Percentiles rank a stretch among this genome's conserved stretches.
Evolutionary conservation across 2,888 invertebrate genomes (phyloP).

Genomic region (Sarcophaga rosellei): DNA sequence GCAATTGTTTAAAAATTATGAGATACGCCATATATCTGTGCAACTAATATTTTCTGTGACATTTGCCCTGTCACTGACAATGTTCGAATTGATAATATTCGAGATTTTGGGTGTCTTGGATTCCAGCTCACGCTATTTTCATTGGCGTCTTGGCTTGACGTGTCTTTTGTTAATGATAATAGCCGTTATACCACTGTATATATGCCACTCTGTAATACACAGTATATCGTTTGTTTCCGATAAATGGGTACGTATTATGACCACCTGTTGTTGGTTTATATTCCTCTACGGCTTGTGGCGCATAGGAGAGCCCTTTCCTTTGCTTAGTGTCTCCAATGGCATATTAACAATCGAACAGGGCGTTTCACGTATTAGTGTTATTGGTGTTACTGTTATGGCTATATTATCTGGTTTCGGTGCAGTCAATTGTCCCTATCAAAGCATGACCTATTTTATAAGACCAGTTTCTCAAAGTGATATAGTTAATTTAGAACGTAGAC

Average conservation of each 20-base stretch:
- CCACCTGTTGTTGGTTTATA: conserved; percentile 92
- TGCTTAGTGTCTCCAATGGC: conserved; percentile 97
- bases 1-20: conserved; percentile 97
- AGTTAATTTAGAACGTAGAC: conserved; percentile 91
- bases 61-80: conserved; percentile 97
- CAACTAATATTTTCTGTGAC: conserved; percentile 98
- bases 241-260: conserved; percentile 89
- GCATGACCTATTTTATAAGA: conserved; percentile 98
- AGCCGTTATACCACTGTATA: conserved; percentile 97
- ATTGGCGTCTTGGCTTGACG: conserved; percentile 97
- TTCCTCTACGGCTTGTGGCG: conserved; percentile 99
- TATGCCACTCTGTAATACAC: conserved; percentile 95
- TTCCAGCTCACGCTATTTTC: conserved; percentile 87
- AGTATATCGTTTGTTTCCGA: conserved; percentile 91
- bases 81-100: conserved; percentile 99
- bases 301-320: conserved; percentile 99
- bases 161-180: conserved; percentile 96
- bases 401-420: conserved; percentile 99
- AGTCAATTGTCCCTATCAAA: conserved; percentile 99
- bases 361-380: conserved; percentile 98
- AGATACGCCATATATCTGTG: conserved; percentile 96
- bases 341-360: conserved; percentile 85
- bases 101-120: conserved; percentile 97
- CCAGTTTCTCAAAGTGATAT: conserved; percentile 95
- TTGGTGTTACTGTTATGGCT: conserved; percentile 99